phyloP scores from a whole-genome alignment of 2,888 invertebrate species.

The Drosophila crucigera region DNA sequence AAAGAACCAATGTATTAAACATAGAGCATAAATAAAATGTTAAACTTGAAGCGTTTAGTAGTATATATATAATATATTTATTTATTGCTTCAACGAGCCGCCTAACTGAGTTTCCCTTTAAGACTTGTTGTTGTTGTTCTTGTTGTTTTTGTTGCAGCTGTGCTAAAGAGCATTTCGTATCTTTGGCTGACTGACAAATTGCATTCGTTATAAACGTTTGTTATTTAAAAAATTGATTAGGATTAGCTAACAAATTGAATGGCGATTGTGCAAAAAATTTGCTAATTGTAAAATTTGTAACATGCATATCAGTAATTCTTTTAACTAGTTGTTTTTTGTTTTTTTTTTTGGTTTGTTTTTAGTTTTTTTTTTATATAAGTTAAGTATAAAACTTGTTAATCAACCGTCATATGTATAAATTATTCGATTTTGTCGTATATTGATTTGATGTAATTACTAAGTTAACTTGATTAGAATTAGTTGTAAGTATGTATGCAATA shows the following conservation, averaged over 20 bases:
- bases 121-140: slow-evolving; percentile 1
- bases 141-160: slow-evolving; percentile 17
- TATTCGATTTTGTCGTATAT: slow-evolving; percentile 46
- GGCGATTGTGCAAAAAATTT: slow-evolving; percentile 62
- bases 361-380: slow-evolving; percentile 29
- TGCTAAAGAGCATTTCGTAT: slow-evolving; percentile 39
- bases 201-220: slow-evolving; percentile 46
- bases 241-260: slow-evolving; percentile 61
- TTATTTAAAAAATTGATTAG: slow-evolving; percentile 45
- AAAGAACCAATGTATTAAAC: background rate
- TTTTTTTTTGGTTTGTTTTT: slow-evolving; percentile 9
- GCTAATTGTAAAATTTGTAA: slow-evolving; percentile 58
- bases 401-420: slow-evolving; percentile 53
- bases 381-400: slow-evolving; percentile 58
- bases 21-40: background rate
- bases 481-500: slow-evolving; percentile 51
- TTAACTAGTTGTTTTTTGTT: slow-evolving; percentile 44
- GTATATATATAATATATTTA: slow-evolving; percentile 45
- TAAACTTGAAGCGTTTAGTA: slow-evolving; percentile 2
- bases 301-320: slow-evolving; percentile 59
- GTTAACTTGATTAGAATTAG: slow-evolving; percentile 61
- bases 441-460: slow-evolving; percentile 46
- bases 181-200: slow-evolving; percentile 54
- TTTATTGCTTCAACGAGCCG: slow-evolving; percentile 61
- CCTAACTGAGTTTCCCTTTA: slow-evolving; percentile 50